A percentile compares a stretch with the other conserved stretches of the same genome.
These are phyloP conservation scores for Xylocopa sonorina DNA, from an alignment of 1,140 invertebrate genomes.

Conservation along the genomic window DNA sequence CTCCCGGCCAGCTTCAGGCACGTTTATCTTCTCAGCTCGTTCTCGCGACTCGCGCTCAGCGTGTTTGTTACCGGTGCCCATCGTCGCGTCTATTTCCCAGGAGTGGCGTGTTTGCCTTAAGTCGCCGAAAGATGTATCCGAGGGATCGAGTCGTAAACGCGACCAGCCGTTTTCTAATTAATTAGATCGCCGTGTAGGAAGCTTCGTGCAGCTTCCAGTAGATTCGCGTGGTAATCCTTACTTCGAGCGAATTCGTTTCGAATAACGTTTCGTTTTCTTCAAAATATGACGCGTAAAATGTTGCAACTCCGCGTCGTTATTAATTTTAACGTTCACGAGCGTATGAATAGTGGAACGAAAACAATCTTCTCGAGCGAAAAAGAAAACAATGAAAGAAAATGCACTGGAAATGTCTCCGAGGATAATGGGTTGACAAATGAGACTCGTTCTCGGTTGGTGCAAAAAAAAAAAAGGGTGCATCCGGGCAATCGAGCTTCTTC, in stretches of 20 bases:
- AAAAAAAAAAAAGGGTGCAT: not conserved
- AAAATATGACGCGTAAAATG: too few relatives aligned
- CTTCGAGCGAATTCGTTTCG: too few relatives aligned
- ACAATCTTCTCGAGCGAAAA: too few relatives aligned
- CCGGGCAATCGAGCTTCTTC: slow-evolving; percentile 28
- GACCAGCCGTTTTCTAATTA: not conserved
- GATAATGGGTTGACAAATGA: not conserved
- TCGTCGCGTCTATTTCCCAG: not conserved
- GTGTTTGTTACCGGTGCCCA: not conserved
- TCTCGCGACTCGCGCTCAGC: not conserved
- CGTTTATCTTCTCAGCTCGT: slow-evolving; percentile 32
- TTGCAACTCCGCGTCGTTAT: too few relatives aligned
- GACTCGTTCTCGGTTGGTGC: not conserved
- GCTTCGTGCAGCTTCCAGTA: too few relatives aligned
- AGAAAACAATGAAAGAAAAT: too few relatives aligned
- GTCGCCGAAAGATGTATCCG: not conserved
- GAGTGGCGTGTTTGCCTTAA: not conserved
- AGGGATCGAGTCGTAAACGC: not conserved
- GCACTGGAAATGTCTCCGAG: not conserved
- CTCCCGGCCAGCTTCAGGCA: slow-evolving; percentile 3
- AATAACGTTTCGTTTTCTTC: too few relatives aligned
- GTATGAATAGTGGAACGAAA: too few relatives aligned
- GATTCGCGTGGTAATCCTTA: too few relatives aligned
- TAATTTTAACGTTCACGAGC: too few relatives aligned
- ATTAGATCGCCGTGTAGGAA: not conserved